Conservation (phyloP, 2,113 vertebrate species). For the Proterorhinus semilunaris region DNA sequence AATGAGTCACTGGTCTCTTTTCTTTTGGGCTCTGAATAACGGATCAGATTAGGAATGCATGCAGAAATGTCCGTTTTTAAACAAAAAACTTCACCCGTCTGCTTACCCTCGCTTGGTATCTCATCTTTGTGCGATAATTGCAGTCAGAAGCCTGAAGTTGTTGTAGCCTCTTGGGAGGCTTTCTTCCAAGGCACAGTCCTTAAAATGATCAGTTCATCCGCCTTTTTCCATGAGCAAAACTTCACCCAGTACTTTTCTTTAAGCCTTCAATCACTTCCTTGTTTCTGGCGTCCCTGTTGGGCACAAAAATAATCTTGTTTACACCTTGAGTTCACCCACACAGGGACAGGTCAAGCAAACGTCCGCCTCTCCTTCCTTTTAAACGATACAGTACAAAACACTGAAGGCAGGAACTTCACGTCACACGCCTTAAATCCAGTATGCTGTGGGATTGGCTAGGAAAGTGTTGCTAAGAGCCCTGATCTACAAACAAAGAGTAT, state of each 20-base stretch:
- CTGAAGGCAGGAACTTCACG: slow-evolving; percentile 67
- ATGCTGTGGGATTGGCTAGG: slow-evolving; percentile 50
- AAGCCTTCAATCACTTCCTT: slow-evolving; percentile 22
- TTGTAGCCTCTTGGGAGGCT: slow-evolving; percentile 32
- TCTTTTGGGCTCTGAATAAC: slow-evolving; percentile 31
- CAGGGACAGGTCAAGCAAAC: slow-evolving; percentile 43
- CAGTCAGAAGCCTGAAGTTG: slow-evolving; percentile 32
- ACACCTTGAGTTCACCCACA: slow-evolving; percentile 51
- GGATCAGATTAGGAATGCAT: neutral
- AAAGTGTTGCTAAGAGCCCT: slow-evolving; percentile 62
- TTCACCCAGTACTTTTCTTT: slow-evolving; percentile 30
- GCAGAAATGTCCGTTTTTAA: slow-evolving; percentile 5
- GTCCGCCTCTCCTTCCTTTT: slow-evolving; percentile 46
- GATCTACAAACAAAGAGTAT: slow-evolving; percentile 55
- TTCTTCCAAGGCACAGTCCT: slow-evolving; percentile 44
- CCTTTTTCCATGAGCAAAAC: slow-evolving; percentile 34
- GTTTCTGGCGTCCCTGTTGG: slow-evolving; percentile 32
- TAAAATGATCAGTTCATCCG: slow-evolving; percentile 46
- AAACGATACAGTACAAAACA: slow-evolving; percentile 42
- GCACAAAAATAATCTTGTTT: slow-evolving; percentile 52
- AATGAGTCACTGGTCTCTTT: slow-evolving; percentile 51
- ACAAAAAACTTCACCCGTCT: slow-evolving; percentile 27
- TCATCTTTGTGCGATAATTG: slow-evolving; percentile 64
- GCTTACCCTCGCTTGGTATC: slow-evolving; percentile 74
- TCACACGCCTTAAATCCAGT: slow-evolving; percentile 56